These are phyloP conservation scores for Orchesella flavescens DNA, from an alignment of 2,888 invertebrate genomes.

Conservation along the genomic window DNA sequence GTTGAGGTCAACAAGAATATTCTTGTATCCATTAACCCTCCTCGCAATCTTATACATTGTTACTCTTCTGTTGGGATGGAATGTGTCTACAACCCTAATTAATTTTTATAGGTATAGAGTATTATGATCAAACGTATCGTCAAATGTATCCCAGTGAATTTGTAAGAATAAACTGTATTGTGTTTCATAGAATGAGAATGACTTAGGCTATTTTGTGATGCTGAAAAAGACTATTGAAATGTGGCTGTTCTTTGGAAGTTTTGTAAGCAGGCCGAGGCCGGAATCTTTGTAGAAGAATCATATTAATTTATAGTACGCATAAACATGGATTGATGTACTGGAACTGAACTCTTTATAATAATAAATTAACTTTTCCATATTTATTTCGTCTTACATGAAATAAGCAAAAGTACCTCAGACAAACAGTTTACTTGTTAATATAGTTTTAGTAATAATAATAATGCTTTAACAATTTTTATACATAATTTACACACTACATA, in stretches of 20 bases:
- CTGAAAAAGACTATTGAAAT: conserved; percentile 44
- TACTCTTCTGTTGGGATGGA: conserved; percentile 85
- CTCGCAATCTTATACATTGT: conserved; percentile 85
- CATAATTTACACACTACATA: too few relatives aligned
- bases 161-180: conserved; percentile 37
- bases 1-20: conserved; percentile 87
- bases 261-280: neutral
- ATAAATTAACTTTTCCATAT: too few relatives aligned
- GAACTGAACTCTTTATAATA: too few relatives aligned
- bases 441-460: too few relatives aligned
- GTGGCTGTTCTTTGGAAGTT: conserved; percentile 13
- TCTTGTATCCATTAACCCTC: conserved; percentile 88
- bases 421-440: too few relatives aligned
- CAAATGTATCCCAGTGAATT: conserved; percentile 56
- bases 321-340: too few relatives aligned
- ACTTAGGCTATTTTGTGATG: conserved; percentile 42
- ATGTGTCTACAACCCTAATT: conserved; percentile 87
- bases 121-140: conserved; percentile 75
- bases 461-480: too few relatives aligned
- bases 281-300: conserved; percentile 4
- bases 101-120: conserved; percentile 89
- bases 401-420: too few relatives aligned
- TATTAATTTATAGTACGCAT: too few relatives aligned
- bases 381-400: too few relatives aligned
- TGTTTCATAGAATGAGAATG: conserved; percentile 35